phyloP scores from a whole-genome alignment of 1,140 invertebrate species.

The Lepidurus arcticus region DNA sequence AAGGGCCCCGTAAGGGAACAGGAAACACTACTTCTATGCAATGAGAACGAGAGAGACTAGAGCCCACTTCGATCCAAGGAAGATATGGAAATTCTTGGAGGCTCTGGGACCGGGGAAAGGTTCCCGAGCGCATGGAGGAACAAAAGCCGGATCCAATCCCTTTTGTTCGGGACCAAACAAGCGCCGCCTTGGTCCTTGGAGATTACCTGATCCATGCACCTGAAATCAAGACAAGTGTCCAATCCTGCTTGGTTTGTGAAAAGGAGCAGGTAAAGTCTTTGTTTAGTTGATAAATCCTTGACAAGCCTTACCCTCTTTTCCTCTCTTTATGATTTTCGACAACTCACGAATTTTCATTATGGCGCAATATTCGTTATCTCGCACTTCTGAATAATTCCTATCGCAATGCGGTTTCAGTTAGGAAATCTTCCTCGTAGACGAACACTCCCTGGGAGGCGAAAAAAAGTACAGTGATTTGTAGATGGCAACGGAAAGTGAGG shows the following conservation, averaged over 20 bases:
- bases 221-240: constrained; percentile 10
- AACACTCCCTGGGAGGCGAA: too few relatives aligned
- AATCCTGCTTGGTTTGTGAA: neutral
- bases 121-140: neutral
- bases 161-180: neutral
- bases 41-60: constrained; percentile 16
- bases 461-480: too few relatives aligned
- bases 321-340: too few relatives aligned
- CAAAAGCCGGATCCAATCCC: constrained; percentile 13
- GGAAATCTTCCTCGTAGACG: too few relatives aligned
- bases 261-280: neutral
- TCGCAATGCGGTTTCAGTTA: too few relatives aligned
- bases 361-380: too few relatives aligned
- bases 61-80: neutral
- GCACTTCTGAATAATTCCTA: too few relatives aligned
- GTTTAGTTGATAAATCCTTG: neutral
- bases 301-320: neutral
- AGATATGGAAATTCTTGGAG: constrained; percentile 19
- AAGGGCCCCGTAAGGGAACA: neutral
- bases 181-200: constrained; percentile 3
- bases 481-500: too few relatives aligned
- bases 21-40: constrained; percentile 11
- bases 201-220: constrained; percentile 17
- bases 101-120: neutral
- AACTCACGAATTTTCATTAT: too few relatives aligned